Percentiles rank a stretch among this genome's conserved stretches.
These are phyloP conservation scores for Collichthys lucidus DNA, from an alignment of 2,113 vertebrate genomes.

Conservation along the genomic window DNA sequence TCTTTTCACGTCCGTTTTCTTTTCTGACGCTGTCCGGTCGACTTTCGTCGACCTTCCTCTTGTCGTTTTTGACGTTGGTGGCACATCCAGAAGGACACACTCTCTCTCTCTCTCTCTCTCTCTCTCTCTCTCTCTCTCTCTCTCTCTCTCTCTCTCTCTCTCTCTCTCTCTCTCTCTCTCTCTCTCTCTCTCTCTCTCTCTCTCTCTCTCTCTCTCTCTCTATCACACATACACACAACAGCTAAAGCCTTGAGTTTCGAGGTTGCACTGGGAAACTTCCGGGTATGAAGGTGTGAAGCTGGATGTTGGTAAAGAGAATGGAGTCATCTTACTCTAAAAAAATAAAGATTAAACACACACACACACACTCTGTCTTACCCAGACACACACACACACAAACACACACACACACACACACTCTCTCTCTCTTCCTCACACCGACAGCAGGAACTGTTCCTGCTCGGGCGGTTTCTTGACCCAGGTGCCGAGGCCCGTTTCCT, in stretches of 20 bases:
- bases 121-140: no score
- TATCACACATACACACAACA: conserved; percentile 4
- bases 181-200: no score
- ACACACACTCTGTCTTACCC: conserved; percentile 7
- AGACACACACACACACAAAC: conserved; percentile 21
- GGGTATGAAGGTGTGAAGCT: conserved; percentile 11
- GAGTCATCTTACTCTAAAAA: conserved; percentile 60
- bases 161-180: no score
- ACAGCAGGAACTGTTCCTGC: conserved; percentile 95
- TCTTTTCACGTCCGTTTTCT: conserved; percentile 29
- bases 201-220: no score
- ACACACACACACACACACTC: conserved; percentile 26
- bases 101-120: no score
- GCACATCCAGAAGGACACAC: conserved; percentile 13
- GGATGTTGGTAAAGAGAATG: conserved; percentile 19
- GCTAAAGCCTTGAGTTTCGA: not conserved
- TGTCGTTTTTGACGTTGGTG: not conserved
- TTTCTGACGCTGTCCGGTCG: not conserved
- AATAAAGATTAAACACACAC: conserved; percentile 55
- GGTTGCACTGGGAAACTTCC: not conserved
- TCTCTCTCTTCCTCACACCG: conserved; percentile 73
- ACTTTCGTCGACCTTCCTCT: conserved; percentile 54
- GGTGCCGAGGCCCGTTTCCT: conserved; percentile 92
- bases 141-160: no score
- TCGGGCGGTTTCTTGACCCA: conserved; percentile 98